Conservation (phyloP, 2,888 invertebrate genomes). For the Pemphredon lugubris region DNA sequence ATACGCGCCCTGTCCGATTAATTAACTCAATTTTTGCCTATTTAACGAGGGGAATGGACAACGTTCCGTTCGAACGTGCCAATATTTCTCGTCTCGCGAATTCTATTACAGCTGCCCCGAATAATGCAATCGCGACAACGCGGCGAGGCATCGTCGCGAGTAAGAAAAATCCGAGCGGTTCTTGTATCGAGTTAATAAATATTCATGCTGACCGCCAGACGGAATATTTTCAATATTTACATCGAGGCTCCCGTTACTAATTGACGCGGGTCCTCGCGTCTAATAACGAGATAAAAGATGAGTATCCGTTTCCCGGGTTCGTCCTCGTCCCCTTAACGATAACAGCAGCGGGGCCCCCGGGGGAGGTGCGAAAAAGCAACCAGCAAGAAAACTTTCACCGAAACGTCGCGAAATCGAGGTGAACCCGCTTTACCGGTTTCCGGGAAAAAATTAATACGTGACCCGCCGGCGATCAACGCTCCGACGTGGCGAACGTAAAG, state of each 20-base stretch:
- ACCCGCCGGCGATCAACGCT: constrained; percentile 58
- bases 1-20: constrained; percentile 26
- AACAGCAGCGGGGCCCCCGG: constrained; percentile 32
- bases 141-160: too few species aligned
- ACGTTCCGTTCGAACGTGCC: background rate
- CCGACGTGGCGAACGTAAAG: constrained; percentile 42
- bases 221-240: too few species aligned
- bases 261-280: background rate
- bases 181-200: too few species aligned
- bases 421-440: constrained; percentile 73
- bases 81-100: too few species aligned
- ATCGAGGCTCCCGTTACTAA: too few species aligned
- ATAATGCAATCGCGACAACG: too few species aligned
- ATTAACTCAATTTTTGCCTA: constrained; percentile 43
- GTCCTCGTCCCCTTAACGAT: constrained; percentile 37
- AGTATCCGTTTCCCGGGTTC: background rate
- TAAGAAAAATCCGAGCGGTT: too few species aligned
- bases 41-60: constrained; percentile 8
- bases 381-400: constrained; percentile 55
- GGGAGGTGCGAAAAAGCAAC: constrained; percentile 52
- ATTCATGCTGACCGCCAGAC: too few species aligned
- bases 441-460: constrained; percentile 75
- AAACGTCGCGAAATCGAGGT: constrained; percentile 69
- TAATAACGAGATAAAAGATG: background rate
- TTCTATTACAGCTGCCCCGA: too few species aligned